A percentile compares a stretch with the other conserved stretches of the same genome.
phyloP scores from a whole-genome alignment of 2,113 vertebrate species.

The Balaenoptera acutorostrata region DNA sequence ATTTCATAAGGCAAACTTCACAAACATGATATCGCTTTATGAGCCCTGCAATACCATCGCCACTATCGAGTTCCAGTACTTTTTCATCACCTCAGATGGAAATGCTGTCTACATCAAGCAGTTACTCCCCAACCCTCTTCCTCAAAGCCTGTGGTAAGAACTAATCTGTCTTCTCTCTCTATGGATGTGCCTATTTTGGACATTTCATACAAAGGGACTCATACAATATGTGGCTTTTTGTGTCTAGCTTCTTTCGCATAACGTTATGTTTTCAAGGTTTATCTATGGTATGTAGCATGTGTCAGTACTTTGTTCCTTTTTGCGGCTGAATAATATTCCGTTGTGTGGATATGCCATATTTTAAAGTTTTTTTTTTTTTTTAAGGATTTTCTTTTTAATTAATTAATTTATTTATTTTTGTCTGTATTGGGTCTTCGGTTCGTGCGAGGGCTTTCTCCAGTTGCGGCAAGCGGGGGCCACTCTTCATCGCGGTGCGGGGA shows the following conservation, averaged over 20 bases:
- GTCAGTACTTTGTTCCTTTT: background rate
- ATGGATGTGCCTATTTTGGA: background rate
- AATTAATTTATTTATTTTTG: no score
- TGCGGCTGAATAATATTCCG: background rate
- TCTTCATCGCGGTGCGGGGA: no score
- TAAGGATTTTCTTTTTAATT: no score
- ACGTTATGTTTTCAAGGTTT: background rate
- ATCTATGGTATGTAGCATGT: background rate
- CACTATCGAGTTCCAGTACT: background rate
- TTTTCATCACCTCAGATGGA: background rate
- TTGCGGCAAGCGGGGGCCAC: no score
- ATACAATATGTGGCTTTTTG: background rate
- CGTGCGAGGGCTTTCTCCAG: no score
- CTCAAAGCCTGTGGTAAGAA: background rate
- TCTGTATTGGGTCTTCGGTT: no score
- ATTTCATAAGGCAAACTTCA: background rate
- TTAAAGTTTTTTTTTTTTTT: no score
- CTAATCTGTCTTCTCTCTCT: background rate
- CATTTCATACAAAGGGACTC: background rate
- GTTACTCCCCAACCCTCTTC: background rate
- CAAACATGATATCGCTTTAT: background rate
- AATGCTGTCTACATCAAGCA: background rate
- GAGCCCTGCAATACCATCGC: background rate
- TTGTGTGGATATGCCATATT: background rate
- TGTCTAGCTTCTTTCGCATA: background rate